Conservation (phyloP, 1,140 invertebrate genomes). For the Watersipora subatra region DNA sequence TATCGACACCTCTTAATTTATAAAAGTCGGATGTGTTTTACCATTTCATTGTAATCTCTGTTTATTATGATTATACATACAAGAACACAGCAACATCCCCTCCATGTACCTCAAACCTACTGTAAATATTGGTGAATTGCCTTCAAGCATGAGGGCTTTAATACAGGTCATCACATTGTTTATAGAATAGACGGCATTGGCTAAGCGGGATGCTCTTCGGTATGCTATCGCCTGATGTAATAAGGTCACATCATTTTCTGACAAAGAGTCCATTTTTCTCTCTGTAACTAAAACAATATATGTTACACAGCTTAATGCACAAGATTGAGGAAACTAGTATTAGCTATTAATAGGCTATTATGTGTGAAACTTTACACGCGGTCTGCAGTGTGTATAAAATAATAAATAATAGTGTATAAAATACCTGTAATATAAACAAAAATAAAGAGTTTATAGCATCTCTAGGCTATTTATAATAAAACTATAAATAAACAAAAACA, state of each 20-base stretch:
- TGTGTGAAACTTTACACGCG: too few species aligned
- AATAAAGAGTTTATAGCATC: too few species aligned
- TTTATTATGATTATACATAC: neutral
- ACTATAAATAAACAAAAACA: too few species aligned
- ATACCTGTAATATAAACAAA: too few species aligned
- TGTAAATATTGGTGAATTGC: neutral
- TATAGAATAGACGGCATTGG: neutral
- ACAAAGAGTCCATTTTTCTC: neutral
- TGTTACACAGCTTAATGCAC: too few species aligned
- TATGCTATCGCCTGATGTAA: neutral
- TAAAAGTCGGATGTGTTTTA: neutral
- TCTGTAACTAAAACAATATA: too few species aligned
- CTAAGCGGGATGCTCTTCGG: neutral
- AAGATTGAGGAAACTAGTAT: too few species aligned
- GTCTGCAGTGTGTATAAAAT: too few species aligned
- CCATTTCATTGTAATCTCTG: neutral
- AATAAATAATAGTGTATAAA: too few species aligned
- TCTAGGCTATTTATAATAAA: too few species aligned
- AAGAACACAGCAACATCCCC: neutral
- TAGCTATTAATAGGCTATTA: too few species aligned
- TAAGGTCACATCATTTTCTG: neutral
- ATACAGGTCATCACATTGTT: neutral
- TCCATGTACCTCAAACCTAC: neutral
- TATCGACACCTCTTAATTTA: neutral
- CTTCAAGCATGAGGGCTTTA: neutral